Conservation (phyloP, 2,113 vertebrate genomes). For the Halichoerus grypus region DNA sequence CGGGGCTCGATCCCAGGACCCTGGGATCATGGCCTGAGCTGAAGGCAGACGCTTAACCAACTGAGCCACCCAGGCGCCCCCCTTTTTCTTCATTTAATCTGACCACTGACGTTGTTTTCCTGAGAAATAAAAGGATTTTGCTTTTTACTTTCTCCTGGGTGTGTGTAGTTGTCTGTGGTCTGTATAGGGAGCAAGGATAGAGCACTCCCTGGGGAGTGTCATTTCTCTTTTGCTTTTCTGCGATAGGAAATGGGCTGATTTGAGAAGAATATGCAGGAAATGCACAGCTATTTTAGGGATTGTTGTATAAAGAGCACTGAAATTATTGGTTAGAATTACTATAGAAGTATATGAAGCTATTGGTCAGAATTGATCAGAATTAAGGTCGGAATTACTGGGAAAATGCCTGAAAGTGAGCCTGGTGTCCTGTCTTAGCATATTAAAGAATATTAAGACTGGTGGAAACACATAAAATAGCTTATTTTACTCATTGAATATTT, state of each 20-base stretch:
- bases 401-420: not conserved
- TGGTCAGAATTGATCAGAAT: not conserved
- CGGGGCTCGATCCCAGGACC: too few relatives aligned
- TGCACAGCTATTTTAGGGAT: slow-evolving; percentile 21
- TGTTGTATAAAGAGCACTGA: not conserved
- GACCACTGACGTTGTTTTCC: not conserved
- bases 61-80: too few relatives aligned
- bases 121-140: slow-evolving; percentile 14
- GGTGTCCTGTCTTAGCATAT: not conserved
- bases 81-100: not conserved
- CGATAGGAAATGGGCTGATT: slow-evolving; percentile 8
- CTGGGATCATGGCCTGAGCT: too few relatives aligned
- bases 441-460: not conserved
- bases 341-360: not conserved
- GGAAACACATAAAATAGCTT: not conserved
- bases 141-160: not conserved
- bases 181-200: not conserved
- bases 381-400: not conserved
- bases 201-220: not conserved
- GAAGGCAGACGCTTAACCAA: too few relatives aligned
- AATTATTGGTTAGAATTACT: not conserved
- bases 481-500: not conserved
- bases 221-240: slow-evolving; percentile 28
- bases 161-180: not conserved
- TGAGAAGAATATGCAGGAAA: slow-evolving; percentile 24